These are phyloP conservation scores for Spheniscus humboldti DNA, from an alignment of 2,797 vertebrate genomes.

Conservation along the genomic window DNA sequence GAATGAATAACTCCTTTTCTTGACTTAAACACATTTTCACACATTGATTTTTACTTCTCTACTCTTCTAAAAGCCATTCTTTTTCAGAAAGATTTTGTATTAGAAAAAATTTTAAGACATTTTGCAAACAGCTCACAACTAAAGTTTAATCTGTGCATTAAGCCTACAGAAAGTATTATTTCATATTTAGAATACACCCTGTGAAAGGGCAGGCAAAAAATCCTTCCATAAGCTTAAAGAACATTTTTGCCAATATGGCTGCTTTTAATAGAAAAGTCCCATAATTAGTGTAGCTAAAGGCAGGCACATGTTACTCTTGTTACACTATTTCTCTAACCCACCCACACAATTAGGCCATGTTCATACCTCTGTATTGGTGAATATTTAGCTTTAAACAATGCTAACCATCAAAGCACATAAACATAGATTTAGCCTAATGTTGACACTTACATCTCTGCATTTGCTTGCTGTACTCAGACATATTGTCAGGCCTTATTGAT, in stretches of 20 bases:
- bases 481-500: conserved; percentile 92
- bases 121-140: background rate
- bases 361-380: background rate
- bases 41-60: background rate
- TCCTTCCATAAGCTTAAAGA: background rate
- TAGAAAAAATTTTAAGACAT: background rate
- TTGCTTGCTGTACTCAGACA: conserved; percentile 95
- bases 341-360: background rate
- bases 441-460: conserved; percentile 91
- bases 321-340: background rate
- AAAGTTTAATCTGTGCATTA: background rate
- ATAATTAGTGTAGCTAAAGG: background rate
- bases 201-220: background rate
- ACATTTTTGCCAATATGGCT: background rate
- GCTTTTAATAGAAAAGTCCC: background rate
- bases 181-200: background rate
- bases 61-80: background rate
- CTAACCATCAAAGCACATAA: background rate
- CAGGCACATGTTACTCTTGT: background rate
- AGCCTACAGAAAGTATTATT: background rate
- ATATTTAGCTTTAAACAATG: background rate
- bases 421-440: background rate
- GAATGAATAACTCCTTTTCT: background rate
- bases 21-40: background rate
- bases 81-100: background rate